Base-by-base conservation (phyloP, 2,888 invertebrate species). In the Eremobia ochroleuca region DNA sequence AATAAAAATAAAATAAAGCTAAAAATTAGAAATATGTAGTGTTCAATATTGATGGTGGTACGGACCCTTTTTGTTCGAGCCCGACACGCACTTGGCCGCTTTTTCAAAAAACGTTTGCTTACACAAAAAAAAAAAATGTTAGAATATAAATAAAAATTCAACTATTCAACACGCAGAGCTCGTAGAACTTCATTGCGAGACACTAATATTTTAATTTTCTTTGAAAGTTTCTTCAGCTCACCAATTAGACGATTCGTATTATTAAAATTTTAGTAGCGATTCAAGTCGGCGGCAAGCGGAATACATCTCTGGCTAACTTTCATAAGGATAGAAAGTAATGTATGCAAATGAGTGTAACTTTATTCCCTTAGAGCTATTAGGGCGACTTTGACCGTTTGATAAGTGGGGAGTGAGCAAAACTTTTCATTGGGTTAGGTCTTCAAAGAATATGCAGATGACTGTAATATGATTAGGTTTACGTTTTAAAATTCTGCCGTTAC, bases 331-430 rank as follows among this genome's bases (percentile, higher is more conserved):
- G 90, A 93, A 94, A 93, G 94, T 95, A 95, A 95, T 95, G 77
- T 95, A 96, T 95, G 95, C 91, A 95, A 96, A 96, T 95, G 90
- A 94, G 90, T 91, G 90, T 93, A 94, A 96, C 94, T 96, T 95
- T 94, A 95, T 94, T 94, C 94, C 92, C 92, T 91, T 88, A 89
- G 90, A 92, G 94, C 94, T 92, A 93, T 95, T 94, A 93, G 85
- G 87, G 90, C 90, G 92, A 94, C 93, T 95, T 94, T 95, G 95
- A 95, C 95, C 95, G 91, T 94, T 95, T 94, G 94, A 94, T 94
- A 95, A 94, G 92, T 92, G 85, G 87, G 89, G 86, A 83, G 84
- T 83, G 85, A 90, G 88, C 83, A 82, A 78, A 91, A 90, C 87
- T 91, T 91, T 91, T 89, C 88, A 90, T 92, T 92, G 87, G 88